A percentile compares a stretch with the other conserved stretches of the same genome.
Conservation (phyloP, 2,888 invertebrate genomes). For the Didymodactylos carnosus region DNA sequence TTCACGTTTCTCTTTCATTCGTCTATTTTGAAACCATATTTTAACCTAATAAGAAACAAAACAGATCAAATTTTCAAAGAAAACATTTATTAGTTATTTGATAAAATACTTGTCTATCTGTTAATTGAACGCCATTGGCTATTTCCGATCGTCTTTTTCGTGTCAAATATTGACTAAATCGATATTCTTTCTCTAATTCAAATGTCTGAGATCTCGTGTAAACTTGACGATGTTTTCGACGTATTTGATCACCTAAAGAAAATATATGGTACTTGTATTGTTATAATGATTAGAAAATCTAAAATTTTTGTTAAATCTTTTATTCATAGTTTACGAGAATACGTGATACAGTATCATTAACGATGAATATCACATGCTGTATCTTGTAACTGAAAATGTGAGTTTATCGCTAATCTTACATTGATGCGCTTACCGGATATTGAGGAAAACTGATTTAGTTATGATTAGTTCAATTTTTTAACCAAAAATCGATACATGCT, state of each 20-base stretch:
- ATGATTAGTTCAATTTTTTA: no score
- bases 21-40: constrained; percentile 14
- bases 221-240: constrained; percentile 14
- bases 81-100: neutral
- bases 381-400: no score
- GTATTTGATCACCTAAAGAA: neutral
- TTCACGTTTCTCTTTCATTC: constrained; percentile 15
- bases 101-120: constrained; percentile 4
- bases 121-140: constrained; percentile 3
- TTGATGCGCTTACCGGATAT: no score
- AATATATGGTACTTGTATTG: no score
- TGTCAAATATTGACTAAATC: constrained; percentile 14
- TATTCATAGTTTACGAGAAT: no score
- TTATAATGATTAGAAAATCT: no score
- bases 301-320: no score
- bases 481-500: no score
- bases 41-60: neutral
- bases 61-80: neutral
- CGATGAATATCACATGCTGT: no score
- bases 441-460: no score
- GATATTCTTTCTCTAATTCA: constrained; percentile 15
- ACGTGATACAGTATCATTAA: no score
- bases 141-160: constrained; percentile 14
- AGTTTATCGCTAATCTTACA: no score
- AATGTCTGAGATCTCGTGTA: constrained; percentile 13